phyloP scores from a whole-genome alignment of 2,888 invertebrate species.

The Halocaridina rubra region DNA sequence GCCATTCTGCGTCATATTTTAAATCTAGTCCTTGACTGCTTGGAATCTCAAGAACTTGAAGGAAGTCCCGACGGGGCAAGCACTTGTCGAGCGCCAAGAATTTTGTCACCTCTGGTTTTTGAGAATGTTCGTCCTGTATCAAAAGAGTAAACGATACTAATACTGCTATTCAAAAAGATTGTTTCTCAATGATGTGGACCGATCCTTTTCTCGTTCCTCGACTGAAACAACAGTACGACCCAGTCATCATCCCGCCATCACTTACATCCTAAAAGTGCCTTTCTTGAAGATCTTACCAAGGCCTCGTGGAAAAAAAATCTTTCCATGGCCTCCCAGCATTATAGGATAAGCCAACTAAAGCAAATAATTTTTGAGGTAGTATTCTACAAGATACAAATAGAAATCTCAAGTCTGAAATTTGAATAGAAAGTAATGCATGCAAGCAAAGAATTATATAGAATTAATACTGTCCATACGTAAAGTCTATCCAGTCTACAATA shows the following conservation, averaged over 20 bases:
- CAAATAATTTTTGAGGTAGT: background rate
- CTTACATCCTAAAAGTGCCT: no score
- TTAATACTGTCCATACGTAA: no score
- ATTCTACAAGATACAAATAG: no score
- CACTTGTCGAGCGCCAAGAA: slow-evolving; percentile 98
- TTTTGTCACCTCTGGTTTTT: slow-evolving; percentile 73
- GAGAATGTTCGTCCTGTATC: slow-evolving; percentile 46
- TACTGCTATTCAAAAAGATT: background rate
- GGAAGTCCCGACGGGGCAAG: slow-evolving; percentile 85
- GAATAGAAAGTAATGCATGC: background rate
- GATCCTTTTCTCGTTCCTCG: background rate
- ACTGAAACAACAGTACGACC: background rate
- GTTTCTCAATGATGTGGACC: background rate
- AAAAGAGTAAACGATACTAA: slow-evolving; percentile 24
- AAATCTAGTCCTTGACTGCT: slow-evolving; percentile 67
- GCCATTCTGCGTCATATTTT: slow-evolving; percentile 93
- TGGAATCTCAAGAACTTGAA: slow-evolving; percentile 77
- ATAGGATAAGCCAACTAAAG: background rate
- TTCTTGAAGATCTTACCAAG: no score
- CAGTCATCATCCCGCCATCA: background rate
- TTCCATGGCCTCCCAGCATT: no score
- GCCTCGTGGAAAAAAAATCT: no score
- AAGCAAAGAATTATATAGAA: no score
- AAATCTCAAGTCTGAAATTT: no score
- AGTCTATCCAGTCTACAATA: no score